phyloP scores from a whole-genome alignment of 2,797 vertebrate genomes.

The Varecia variegata region DNA sequence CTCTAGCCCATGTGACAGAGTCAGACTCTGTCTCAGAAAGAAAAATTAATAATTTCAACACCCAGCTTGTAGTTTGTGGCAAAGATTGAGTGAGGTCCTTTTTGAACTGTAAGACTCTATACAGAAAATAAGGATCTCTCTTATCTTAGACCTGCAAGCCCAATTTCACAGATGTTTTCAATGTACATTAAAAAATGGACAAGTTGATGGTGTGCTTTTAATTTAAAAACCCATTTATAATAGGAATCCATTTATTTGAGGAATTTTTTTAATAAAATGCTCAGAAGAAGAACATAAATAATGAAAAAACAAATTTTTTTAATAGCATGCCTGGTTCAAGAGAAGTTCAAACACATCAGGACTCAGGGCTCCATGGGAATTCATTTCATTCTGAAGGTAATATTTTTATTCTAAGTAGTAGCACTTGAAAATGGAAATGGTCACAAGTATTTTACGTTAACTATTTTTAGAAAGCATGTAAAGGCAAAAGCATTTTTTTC shows the following conservation, averaged over 20 bases:
- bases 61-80: neutral
- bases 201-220: neutral
- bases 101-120: neutral
- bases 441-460: neutral
- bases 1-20: neutral
- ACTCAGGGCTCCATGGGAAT: constrained; percentile 61
- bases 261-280: neutral
- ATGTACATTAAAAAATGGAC: neutral
- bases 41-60: neutral
- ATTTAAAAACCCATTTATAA: constrained; percentile 22
- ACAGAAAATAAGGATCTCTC: neutral
- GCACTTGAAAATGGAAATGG: neutral
- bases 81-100: neutral
- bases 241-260: constrained; percentile 51
- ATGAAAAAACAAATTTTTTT: neutral
- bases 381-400: constrained; percentile 79
- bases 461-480: neutral
- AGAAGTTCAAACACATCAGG: constrained; percentile 65
- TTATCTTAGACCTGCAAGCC: neutral
- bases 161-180: neutral
- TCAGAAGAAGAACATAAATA: constrained; percentile 60
- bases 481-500: neutral
- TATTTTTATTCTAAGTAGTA: constrained; percentile 30
- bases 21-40: neutral
- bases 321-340: constrained; percentile 68